Base-by-base conservation (phyloP, 2,113 vertebrate species). In the Rhinoptilus africanus region DNA sequence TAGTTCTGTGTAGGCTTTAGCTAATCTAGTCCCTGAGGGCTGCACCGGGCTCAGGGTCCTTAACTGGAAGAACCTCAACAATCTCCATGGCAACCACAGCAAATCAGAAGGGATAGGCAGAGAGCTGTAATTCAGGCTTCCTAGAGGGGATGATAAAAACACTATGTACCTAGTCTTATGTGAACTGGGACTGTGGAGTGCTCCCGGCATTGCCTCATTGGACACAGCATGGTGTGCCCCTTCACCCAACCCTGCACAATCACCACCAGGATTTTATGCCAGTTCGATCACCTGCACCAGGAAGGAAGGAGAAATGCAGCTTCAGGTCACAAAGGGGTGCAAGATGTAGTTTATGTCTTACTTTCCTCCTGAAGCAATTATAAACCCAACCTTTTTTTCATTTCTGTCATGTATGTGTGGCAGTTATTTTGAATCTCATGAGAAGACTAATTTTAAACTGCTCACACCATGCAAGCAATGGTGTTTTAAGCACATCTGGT, bases 401-500 rank as follows among this genome's bases (percentile, higher is more conserved):
- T 74, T 84, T 78, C 34, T 4, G 0, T 63, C 51, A 48, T 23
- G 24, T 41, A n/a, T 13, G 76, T 75, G 32, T 72, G 71, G 35
- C 35, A 87, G 35, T 68, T 60, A 75, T 53, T 84, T 88, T 72
- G 24, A 57, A 68, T 91, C 13, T 91, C 14, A 45, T 45, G 18
- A 62, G 83, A 81, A 6, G 3, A 75, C 32, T 93, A 35, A 47
- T 85, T 95, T 85, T 81, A 94, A 95, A 71, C 15, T n/a, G 41
- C 50, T 90, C 43, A 35, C 20, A 81, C 28, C 16, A 59, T 28
- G 20, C 14, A 48, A 84, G 22, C 22, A 74, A n/a, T 59, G 37
- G 8, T 87, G 26, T 78, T 93, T 79, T 89, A 91, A 89, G 27
- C 85, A 43, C 34, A 34, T 66, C 43, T 89, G 56, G 35, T 81